Percentiles rank a stretch among this genome's conserved stretches.
phyloP scores from a whole-genome alignment of 2,888 invertebrate species.

The Tanypteryx hageni region DNA sequence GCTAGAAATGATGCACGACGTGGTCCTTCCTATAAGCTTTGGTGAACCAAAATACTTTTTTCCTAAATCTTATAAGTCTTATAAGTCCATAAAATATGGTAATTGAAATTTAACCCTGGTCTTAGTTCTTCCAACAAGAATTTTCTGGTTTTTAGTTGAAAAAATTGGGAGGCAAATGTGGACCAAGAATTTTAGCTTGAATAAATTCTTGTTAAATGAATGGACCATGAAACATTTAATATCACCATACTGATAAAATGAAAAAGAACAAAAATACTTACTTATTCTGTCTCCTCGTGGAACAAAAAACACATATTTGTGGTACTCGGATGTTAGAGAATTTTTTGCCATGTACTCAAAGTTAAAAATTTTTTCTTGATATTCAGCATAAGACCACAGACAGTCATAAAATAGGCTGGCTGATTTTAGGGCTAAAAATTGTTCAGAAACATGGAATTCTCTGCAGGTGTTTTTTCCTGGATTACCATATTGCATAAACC shows the following conservation, averaged over 20 bases:
- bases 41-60: no score
- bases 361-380: conserved; percentile 23
- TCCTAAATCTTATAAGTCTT: no score
- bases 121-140: background rate
- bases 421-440: background rate
- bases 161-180: background rate
- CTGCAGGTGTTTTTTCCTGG: conserved; percentile 26
- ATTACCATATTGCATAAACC: background rate
- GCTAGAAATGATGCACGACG: no score
- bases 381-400: conserved; percentile 5
- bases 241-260: background rate
- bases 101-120: no score
- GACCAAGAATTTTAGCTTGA: background rate
- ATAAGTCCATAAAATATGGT: no score
- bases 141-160: background rate
- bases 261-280: background rate
- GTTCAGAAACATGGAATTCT: conserved; percentile 23
- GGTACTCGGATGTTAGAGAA: background rate
- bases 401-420: conserved; percentile 21
- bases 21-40: no score
- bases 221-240: no score
- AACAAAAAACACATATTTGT: conserved; percentile 32
- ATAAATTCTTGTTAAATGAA: background rate
- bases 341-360: conserved; percentile 45
- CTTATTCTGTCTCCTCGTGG: conserved; percentile 11